A percentile compares a stretch with the other conserved stretches of the same genome.
These are phyloP conservation scores for Argyresthia goedartella DNA, from an alignment of 2,888 invertebrate species.

Conservation along the genomic window DNA sequence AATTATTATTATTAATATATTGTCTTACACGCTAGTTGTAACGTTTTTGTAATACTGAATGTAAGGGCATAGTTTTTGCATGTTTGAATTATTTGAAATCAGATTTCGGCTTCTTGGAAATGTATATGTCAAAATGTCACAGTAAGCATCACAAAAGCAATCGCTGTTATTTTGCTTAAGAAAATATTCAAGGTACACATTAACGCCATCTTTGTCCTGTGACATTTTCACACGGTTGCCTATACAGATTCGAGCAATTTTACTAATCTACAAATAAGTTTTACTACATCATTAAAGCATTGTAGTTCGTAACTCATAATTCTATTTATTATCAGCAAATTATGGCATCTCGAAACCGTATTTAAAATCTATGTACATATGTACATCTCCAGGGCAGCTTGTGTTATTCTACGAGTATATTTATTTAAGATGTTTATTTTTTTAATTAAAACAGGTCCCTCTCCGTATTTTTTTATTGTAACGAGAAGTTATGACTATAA, in stretches of 20 bases:
- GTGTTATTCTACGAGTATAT: conserved; percentile 24
- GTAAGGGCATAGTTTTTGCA: conserved; percentile 1
- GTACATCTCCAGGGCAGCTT: too few species aligned
- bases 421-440: conserved; percentile 68
- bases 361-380: too few species aligned
- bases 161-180: too few species aligned
- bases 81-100: conserved; percentile 1
- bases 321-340: too few species aligned
- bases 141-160: not conserved
- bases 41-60: conserved; percentile 23
- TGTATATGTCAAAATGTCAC: not conserved
- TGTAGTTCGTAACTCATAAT: too few species aligned
- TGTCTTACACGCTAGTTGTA: conserved; percentile 49
- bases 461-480: conserved; percentile 43
- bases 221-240: not conserved
- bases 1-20: conserved; percentile 46
- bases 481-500: conserved; percentile 35
- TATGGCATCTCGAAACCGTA: too few species aligned
- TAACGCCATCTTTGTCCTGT: too few species aligned
- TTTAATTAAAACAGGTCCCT: conserved; percentile 32
- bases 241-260: not conserved
- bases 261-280: too few species aligned
- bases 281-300: too few species aligned
- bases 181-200: too few species aligned
- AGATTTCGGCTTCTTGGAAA: conserved; percentile 32